Conservation (phyloP, 2,113 vertebrate species). For the Artemisiospiza belli region DNA sequence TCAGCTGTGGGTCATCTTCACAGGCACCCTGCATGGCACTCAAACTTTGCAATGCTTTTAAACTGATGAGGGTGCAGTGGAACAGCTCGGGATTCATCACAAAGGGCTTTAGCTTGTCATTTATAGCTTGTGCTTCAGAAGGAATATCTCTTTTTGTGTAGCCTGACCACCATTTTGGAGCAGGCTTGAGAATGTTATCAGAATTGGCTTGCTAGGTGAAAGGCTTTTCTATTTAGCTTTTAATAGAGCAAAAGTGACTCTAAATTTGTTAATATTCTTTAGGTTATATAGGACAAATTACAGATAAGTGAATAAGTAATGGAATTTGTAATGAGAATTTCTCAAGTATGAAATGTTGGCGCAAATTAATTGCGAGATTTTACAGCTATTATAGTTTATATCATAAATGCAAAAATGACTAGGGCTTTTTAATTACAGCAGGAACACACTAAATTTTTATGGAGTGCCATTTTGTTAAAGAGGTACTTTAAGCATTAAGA, state of each 20-base stretch:
- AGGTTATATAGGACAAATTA: slow-evolving; percentile 84
- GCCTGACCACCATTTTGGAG: background rate
- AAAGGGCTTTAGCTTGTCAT: background rate
- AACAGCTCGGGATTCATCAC: background rate
- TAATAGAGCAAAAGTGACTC: slow-evolving; percentile 81
- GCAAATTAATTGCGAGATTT: slow-evolving; percentile 81
- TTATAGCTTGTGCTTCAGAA: background rate
- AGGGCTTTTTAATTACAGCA: slow-evolving; percentile 82
- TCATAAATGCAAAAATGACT: slow-evolving; percentile 83
- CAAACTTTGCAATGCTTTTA: background rate
- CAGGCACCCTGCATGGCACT: background rate
- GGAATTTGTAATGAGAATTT: slow-evolving; percentile 86
- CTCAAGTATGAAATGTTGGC: slow-evolving; percentile 84
- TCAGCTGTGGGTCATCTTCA: background rate
- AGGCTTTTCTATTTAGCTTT: slow-evolving; percentile 75
- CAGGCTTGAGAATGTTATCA: slow-evolving; percentile 25
- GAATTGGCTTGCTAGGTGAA: slow-evolving; percentile 67
- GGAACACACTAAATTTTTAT: slow-evolving; percentile 85
- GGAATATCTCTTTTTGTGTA: background rate
- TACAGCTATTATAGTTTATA: slow-evolving; percentile 84
- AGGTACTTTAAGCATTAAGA: slow-evolving; percentile 76
- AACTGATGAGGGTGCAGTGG: background rate
- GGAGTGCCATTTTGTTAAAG: slow-evolving; percentile 83
- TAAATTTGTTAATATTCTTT: slow-evolving; percentile 85
- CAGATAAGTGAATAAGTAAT: slow-evolving; percentile 86